Evolutionary conservation across 1,140 invertebrate species (phyloP), one percentile per base, ranked within the genome.

Genomic region (Cylas formicarius): DNA sequence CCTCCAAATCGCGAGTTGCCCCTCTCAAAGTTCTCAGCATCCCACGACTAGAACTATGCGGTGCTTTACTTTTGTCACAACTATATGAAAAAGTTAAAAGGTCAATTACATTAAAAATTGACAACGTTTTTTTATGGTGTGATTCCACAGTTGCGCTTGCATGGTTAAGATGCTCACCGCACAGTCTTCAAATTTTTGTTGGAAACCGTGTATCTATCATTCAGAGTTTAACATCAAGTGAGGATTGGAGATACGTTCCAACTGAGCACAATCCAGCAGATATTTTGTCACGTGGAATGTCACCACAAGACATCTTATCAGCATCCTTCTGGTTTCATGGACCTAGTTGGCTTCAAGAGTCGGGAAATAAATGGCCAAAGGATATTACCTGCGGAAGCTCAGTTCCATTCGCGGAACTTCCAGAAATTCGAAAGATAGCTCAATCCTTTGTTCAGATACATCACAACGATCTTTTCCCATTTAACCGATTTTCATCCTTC

Each of bases 181-280:
- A 22, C 8, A 32, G 32, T 5, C 47, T 63, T 16, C 56, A 60
- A 34, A 48, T 47, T 0, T 67, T 66, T 41, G 56, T 67, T 6
- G 50, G 58, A 3, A 62, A 67, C 42, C 39, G 66, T 13, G 55
- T 67, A 3, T 17, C 50, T 27, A 54, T 62, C 54, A 65, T 65
- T 26, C 63, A 64, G 37, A 51, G 60, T 14, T 23, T 50, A 10
- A 64, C 63, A 9, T 17, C 2, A 13, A 31, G 18, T 10, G 27
- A 34, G 17, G 24, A 35, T 10, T 70, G 67, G 60, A 43, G 45
- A 21, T 57, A 71, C 42, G 57, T 70, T 0, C 27, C 39, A 8
- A 53, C 61, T 1, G 32, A 50, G 4, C 32, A 51, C 2, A 71
- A 72, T 37, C 68, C 69, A 0, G 66, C 67, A 1, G 67, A 72